Evolutionary conservation across 2,113 vertebrate genomes (phyloP).

Genomic region (Scomber scombrus): DNA sequence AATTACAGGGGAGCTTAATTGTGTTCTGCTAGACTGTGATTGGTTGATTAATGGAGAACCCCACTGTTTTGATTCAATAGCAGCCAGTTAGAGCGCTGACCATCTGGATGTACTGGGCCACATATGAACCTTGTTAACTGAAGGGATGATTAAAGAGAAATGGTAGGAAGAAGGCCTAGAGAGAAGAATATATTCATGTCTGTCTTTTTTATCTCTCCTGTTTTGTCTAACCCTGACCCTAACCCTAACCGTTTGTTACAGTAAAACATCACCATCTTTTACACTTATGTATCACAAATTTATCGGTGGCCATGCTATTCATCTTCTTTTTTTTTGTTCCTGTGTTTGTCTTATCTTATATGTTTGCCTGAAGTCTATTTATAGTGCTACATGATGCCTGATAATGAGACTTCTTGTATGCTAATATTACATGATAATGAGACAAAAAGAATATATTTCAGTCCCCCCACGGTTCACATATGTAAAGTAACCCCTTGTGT

Average conservation of each 20-base stretch:
- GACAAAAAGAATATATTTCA: constrained; percentile 20
- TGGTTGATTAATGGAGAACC: constrained; percentile 62
- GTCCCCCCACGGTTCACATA: constrained; percentile 42
- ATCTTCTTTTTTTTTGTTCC: not conserved
- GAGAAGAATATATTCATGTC: not conserved
- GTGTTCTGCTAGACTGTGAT: constrained; percentile 65
- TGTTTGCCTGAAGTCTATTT: constrained; percentile 9
- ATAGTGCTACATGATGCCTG: not conserved
- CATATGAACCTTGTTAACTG: constrained; percentile 46
- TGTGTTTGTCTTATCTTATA: constrained; percentile 20
- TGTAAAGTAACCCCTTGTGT: constrained; percentile 56
- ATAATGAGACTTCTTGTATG: constrained; percentile 34
- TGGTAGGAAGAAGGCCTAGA: not conserved
- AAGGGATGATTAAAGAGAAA: constrained; percentile 49
- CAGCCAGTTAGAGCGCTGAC: constrained; percentile 43
- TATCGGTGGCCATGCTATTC: constrained; percentile 10
- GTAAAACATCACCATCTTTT: not conserved
- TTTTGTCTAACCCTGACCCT: constrained; percentile 1
- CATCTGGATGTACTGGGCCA: constrained; percentile 64
- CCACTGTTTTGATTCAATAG: constrained; percentile 64
- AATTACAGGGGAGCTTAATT: constrained; percentile 71
- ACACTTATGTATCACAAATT: not conserved
- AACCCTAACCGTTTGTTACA: not conserved
- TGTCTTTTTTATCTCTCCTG: constrained; percentile 11
- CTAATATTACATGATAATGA: constrained; percentile 28